Conservation (phyloP, 2,888 invertebrate genomes). For the Synergus japonicus region DNA sequence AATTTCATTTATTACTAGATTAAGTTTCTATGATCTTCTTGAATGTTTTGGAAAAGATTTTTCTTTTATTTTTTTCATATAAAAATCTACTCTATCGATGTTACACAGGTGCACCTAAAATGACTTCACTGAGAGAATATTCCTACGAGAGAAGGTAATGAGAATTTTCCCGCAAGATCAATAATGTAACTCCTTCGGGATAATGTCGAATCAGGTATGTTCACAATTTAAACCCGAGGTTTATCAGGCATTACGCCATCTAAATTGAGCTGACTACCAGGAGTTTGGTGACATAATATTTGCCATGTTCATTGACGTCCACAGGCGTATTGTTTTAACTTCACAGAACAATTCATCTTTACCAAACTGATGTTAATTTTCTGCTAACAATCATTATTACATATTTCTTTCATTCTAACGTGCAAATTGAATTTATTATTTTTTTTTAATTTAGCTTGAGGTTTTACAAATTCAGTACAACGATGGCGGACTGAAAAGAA, state of each 20-base stretch:
- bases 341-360: neutral
- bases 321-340: neutral
- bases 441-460: too few species aligned
- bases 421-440: too few species aligned
- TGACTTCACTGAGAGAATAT: conserved; percentile 25
- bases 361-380: neutral
- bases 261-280: conserved; percentile 17
- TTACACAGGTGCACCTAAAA: neutral
- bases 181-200: conserved; percentile 33
- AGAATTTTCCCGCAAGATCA: conserved; percentile 32
- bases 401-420: too few species aligned
- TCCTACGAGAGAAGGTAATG: conserved; percentile 24
- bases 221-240: conserved; percentile 27
- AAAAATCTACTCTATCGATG: neutral
- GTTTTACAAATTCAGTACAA: too few species aligned
- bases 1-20: neutral
- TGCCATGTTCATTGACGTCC: conserved; percentile 4
- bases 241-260: conserved; percentile 32
- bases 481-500: too few species aligned
- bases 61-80: neutral
- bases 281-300: conserved; percentile 35
- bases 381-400: neutral
- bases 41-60: neutral
- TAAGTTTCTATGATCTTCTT: neutral
- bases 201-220: conserved; percentile 16